Evolutionary conservation across 1,140 invertebrate genomes (phyloP), one percentile per base, ranked within the genome.

Genomic region (Temnothorax curvispinosus): DNA sequence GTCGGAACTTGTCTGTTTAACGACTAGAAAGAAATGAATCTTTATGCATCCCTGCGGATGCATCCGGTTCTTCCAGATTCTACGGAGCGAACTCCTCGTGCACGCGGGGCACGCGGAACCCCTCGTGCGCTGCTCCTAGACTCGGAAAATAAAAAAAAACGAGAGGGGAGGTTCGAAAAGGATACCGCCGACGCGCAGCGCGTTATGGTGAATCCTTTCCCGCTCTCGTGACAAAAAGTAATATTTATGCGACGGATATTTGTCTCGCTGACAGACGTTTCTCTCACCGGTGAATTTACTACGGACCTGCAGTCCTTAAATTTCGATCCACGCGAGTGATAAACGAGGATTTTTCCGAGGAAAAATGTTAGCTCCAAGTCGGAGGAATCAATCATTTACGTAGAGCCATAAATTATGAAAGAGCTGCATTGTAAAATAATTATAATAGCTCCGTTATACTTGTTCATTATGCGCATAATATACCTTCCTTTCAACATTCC

Each of bases 1-100:
- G 15, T 47, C 11, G 75, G 7, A 35, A 52, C 60, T 65, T 18
- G 54, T 11, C 54, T 60, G 13, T 60, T 60, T 58, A 32, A 54
- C 44, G 65, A 21, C 87, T 85, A 93, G 92, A 88, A 92, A 92
- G 91, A 91, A 91, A 93, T 92, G 92, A 93, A 92, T 93, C 93
- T 93, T 90, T 92, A 92, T 91, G 91, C 92, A 91, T 93, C 92
- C 90, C 90, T 91, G 85, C 84, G 86, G 67, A 93, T 88, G 91
- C 89, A 93, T 93, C 93, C 93, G 92, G 92, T 90, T 85, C 88
- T 62, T 87, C 78, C 85, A 87, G 88, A 90, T 89, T 82, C 78
- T 85, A 62, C 21, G 65, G 35, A 54, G 44, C 69, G 69, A 72
- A 62, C 32, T 15, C 60, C 60, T 62, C 67, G 69, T 77, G 72